Evolutionary conservation across 2,888 invertebrate genomes (phyloP).

Genomic region (Scotopteryx bipunctaria): DNA sequence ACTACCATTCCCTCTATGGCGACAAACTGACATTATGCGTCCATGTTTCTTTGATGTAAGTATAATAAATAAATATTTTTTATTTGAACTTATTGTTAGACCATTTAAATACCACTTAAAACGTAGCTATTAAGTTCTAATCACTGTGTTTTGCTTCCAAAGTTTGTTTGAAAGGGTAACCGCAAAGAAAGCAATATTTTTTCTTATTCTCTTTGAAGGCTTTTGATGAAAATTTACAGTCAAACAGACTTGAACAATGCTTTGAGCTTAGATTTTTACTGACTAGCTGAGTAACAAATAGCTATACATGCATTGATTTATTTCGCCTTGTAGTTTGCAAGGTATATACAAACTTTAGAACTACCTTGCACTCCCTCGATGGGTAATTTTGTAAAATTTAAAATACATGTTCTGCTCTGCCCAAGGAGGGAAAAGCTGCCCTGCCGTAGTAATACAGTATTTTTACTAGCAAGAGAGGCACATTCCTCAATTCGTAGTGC

Average conservation of each 20-base stretch:
- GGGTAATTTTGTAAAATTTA: no score
- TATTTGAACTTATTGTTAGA: neutral
- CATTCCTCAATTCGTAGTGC: no score
- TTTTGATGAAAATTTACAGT: slow-evolving; percentile 31
- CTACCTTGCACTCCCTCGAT: no score
- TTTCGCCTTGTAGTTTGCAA: neutral
- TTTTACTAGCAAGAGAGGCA: no score
- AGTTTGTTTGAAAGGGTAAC: slow-evolving; percentile 30
- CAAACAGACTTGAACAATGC: slow-evolving; percentile 23
- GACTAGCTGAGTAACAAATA: slow-evolving; percentile 20
- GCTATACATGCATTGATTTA: slow-evolving; percentile 23
- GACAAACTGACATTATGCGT: neutral
- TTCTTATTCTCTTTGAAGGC: slow-evolving; percentile 29
- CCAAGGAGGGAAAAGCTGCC: no score
- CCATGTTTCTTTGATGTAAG: no score
- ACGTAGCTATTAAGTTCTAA: slow-evolving; percentile 6
- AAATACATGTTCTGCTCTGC: no score
- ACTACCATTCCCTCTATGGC: no score
- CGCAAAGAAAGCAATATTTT: slow-evolving; percentile 35
- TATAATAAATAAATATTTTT: no score
- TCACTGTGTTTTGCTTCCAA: slow-evolving; percentile 26
- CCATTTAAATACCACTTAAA: slow-evolving; percentile 15
- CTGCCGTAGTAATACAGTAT: no score
- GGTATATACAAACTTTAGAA: no score
- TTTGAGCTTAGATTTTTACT: slow-evolving; percentile 29